Conservation (phyloP, 2,113 vertebrate species). For the Murina feae region DNA sequence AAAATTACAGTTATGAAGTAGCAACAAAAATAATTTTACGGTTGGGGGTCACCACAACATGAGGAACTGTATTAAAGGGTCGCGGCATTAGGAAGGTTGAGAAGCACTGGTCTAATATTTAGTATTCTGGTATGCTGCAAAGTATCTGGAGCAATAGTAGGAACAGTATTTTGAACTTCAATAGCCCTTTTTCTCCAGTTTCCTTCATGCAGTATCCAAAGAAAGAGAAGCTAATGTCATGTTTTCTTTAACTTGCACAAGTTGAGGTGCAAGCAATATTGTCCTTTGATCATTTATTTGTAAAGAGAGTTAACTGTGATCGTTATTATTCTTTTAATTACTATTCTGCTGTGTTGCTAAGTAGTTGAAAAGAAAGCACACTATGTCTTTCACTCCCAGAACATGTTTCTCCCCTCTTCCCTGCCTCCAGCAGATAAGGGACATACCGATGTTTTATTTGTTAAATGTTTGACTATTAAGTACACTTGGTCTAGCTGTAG, state of each 20-base stretch:
- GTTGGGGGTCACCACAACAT: too few species aligned
- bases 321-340: background rate
- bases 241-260: background rate
- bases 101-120: background rate
- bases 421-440: constrained; percentile 44
- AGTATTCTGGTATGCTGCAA: constrained; percentile 20
- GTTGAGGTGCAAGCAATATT: background rate
- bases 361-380: constrained; percentile 52
- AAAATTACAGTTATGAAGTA: too few species aligned
- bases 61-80: too few species aligned
- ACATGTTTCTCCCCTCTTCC: constrained; percentile 30
- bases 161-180: background rate
- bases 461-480: background rate
- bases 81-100: too few species aligned
- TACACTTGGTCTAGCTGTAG: constrained; percentile 31
- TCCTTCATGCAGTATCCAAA: background rate
- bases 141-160: background rate
- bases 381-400: background rate
- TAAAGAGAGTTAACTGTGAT: constrained; percentile 9
- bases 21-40: too few species aligned
- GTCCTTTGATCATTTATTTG: background rate
- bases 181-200: background rate
- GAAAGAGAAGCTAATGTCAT: background rate
- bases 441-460: constrained; percentile 40
- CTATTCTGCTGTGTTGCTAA: background rate